These are phyloP conservation scores for Gorsachius goisagi DNA, from an alignment of 2,113 vertebrate genomes.

Conservation along the genomic window DNA sequence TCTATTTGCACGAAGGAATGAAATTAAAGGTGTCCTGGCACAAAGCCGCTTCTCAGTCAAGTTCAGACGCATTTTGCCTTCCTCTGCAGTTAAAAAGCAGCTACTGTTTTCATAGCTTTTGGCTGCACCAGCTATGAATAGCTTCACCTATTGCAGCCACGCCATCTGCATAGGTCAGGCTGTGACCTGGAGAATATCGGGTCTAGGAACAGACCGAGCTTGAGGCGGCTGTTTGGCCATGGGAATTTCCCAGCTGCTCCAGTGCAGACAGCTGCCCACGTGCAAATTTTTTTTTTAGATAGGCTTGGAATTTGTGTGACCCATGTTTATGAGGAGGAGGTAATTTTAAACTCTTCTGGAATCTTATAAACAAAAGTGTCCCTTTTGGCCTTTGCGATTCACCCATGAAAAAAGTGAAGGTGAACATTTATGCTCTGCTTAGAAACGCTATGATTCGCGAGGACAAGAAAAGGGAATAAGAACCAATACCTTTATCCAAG, in stretches of 20 bases:
- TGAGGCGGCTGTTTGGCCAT: not conserved
- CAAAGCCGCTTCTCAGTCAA: not conserved
- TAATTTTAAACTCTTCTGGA: not conserved
- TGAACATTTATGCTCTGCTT: not conserved
- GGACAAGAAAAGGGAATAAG: not conserved
- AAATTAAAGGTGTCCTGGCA: not conserved
- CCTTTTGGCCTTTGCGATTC: not conserved
- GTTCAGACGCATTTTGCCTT: not conserved
- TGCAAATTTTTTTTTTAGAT: not conserved
- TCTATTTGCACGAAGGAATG: not conserved
- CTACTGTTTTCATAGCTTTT: not conserved
- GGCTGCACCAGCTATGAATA: not conserved
- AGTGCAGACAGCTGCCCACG: not conserved
- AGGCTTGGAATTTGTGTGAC: not conserved
- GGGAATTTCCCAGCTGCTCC: not conserved
- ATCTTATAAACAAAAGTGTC: not conserved
- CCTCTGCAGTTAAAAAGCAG: not conserved
- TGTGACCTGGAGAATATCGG: not conserved
- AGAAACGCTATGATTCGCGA: not conserved
- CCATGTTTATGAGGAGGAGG: not conserved
- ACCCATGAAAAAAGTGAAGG: not conserved
- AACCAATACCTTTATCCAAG: conserved; percentile 68
- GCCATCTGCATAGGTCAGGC: not conserved
- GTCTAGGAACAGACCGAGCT: not conserved
- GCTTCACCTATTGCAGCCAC: not conserved